These are phyloP conservation scores for Lasioglossum malachurum DNA, from an alignment of 2,888 invertebrate genomes.

Conservation along the genomic window DNA sequence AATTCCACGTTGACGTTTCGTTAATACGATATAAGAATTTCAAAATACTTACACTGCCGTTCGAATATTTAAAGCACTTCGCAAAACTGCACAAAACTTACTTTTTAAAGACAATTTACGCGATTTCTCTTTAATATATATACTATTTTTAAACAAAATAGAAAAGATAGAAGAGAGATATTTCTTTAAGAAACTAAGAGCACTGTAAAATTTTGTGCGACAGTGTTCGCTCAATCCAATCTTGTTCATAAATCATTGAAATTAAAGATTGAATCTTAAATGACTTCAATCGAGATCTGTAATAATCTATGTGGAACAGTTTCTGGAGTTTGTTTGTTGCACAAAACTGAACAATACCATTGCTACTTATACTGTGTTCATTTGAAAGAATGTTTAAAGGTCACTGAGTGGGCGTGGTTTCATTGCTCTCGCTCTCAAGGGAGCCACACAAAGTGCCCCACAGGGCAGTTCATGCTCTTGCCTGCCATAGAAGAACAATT, in stretches of 20 bases:
- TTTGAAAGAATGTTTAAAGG: background rate
- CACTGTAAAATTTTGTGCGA: background rate
- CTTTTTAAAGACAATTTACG: background rate
- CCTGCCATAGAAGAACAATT: background rate
- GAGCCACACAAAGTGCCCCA: background rate
- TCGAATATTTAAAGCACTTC: background rate
- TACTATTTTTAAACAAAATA: background rate
- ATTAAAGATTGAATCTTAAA: background rate
- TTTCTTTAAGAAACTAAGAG: background rate
- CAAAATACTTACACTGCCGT: slow-evolving; percentile 13
- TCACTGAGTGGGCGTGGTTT: background rate
- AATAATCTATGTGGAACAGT: background rate
- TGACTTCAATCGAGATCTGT: background rate
- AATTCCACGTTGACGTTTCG: background rate
- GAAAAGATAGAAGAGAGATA: background rate
- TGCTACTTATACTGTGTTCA: background rate
- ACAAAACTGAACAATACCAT: background rate
- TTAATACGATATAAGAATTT: background rate
- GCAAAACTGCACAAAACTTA: background rate
- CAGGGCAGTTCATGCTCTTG: background rate
- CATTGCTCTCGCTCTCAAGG: background rate
- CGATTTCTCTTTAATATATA: background rate
- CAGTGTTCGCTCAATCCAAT: background rate
- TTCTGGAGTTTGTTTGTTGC: background rate
- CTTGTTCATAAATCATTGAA: background rate